Conservation (phyloP, 2,797 vertebrate genomes). For the Euphonia xanthogaster region DNA sequence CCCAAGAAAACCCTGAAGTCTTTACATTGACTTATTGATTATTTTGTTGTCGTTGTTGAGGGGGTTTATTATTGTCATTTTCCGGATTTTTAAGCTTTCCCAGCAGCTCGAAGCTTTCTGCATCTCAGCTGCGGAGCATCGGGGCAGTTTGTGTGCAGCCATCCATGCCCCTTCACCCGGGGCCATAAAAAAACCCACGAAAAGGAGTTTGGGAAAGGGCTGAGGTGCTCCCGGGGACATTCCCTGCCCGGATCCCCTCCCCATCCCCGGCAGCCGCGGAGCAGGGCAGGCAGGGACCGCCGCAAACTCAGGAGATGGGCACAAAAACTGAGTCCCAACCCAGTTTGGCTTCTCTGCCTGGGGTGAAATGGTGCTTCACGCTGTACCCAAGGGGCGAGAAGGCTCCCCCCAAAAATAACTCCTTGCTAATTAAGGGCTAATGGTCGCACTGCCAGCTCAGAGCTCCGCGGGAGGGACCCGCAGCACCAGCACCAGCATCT, state of each 20-base stretch:
- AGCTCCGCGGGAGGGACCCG: not conserved
- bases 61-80: not conserved
- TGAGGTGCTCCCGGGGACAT: not conserved
- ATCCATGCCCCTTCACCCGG: fast-evolving
- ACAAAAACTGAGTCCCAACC: not conserved
- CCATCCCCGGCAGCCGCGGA: not conserved
- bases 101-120: not conserved
- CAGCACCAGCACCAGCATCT: slow-evolving; percentile 26
- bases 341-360: not conserved
- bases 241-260: not conserved
- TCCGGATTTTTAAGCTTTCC: not conserved
- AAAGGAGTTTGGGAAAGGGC: not conserved
- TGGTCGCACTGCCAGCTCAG: slow-evolving; percentile 44
- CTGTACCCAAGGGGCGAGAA: slow-evolving; percentile 17
- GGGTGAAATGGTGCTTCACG: slow-evolving; percentile 54
- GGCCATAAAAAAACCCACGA: not conserved
- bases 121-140: not conserved
- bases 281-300: not conserved
- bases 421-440: slow-evolving; percentile 40
- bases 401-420: not conserved
- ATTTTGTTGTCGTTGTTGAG: not conserved
- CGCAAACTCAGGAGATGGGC: slow-evolving; percentile 26
- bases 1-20: not conserved
- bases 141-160: not conserved
- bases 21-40: not conserved